Conservation (phyloP, 2,888 invertebrate genomes). For the Rhopalosiphum nymphaeae region DNA sequence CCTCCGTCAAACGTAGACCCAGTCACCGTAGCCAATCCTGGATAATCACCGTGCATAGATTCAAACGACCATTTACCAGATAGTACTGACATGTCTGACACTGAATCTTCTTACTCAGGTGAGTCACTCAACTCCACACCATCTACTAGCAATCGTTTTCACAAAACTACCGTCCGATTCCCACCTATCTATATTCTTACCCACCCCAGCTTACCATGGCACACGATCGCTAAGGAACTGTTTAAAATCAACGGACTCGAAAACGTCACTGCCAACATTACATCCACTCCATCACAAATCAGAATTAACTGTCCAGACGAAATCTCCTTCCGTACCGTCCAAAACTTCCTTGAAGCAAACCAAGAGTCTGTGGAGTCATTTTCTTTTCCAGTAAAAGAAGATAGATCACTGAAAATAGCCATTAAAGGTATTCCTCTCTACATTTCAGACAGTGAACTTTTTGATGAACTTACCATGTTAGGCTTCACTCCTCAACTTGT, state of each 20-base stretch:
- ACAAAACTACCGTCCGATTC: neutral
- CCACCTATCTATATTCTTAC: neutral
- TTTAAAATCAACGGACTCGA: neutral
- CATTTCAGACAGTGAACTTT: neutral
- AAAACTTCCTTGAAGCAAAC: neutral
- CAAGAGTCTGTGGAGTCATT: neutral
- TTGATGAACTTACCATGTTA: neutral
- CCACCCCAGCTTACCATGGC: neutral
- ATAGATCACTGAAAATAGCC: neutral
- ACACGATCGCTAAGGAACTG: neutral
- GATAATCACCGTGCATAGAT: too few relatives aligned
- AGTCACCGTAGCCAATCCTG: rapidly evolving
- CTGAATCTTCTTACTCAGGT: too few relatives aligned
- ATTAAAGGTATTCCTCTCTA: neutral
- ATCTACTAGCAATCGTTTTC: too few relatives aligned
- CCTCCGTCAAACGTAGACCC: too few relatives aligned
- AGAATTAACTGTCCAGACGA: neutral
- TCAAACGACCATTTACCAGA: too few relatives aligned
- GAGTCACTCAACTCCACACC: too few relatives aligned
- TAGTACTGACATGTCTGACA: too few relatives aligned
- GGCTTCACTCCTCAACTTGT: neutral
- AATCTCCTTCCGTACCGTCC: neutral
- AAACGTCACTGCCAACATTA: neutral
- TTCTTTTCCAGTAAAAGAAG: neutral
- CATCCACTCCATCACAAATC: neutral